A percentile compares a stretch with the other conserved stretches of the same genome.
These are phyloP conservation scores for Eristalis tenax DNA, from an alignment of 2,888 invertebrate species.

Conservation along the genomic window DNA sequence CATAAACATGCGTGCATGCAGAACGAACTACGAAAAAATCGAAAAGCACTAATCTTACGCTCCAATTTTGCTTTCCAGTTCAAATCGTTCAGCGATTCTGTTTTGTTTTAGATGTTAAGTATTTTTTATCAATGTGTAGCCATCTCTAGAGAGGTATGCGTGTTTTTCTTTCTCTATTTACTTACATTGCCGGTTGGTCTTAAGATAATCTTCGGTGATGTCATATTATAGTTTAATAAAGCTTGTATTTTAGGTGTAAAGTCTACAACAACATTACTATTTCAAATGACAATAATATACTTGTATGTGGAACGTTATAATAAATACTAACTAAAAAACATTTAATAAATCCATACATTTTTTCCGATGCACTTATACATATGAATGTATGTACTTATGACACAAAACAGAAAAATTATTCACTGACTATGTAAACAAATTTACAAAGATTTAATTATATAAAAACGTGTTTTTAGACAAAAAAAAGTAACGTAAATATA, in stretches of 20 bases:
- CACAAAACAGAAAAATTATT: conserved; percentile 18
- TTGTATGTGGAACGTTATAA: conserved; percentile 54
- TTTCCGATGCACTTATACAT: conserved; percentile 43
- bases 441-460: conserved; percentile 38
- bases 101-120: not conserved
- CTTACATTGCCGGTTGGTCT: not conserved
- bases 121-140: not conserved
- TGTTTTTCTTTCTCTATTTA: not conserved
- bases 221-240: conserved; percentile 7
- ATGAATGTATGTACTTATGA: conserved; percentile 31
- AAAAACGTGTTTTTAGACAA: conserved; percentile 26
- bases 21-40: not conserved
- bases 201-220: not conserved
- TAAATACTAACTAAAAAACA: conserved; percentile 14
- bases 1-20: not conserved
- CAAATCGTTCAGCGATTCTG: not conserved
- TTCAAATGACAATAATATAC: conserved; percentile 79
- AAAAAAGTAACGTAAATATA: conserved; percentile 16
- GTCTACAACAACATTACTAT: conserved; percentile 75
- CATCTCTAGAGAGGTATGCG: not conserved
- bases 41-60: not conserved
- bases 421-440: conserved; percentile 49
- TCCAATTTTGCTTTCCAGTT: not conserved
- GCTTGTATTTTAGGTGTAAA: conserved; percentile 29
- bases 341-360: conserved; percentile 6